Conservation (phyloP, 2,888 invertebrate genomes). For the Scotopteryx bipunctaria region DNA sequence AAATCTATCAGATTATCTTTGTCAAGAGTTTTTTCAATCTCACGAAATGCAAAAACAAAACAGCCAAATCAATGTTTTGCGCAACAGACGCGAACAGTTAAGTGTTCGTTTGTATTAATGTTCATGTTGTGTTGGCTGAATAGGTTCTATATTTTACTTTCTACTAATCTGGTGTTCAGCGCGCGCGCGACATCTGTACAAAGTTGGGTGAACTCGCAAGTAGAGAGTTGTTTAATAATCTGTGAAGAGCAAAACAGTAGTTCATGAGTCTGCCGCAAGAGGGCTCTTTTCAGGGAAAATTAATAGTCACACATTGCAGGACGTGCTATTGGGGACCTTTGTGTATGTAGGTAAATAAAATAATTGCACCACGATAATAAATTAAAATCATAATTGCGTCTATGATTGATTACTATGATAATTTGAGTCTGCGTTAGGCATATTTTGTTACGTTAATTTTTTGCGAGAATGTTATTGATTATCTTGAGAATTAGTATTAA, state of each 20-base stretch:
- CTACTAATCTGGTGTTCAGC: background rate
- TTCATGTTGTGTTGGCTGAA: too few relatives aligned
- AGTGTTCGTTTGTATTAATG: too few relatives aligned
- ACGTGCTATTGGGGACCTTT: background rate
- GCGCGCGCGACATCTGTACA: slow-evolving; percentile 18
- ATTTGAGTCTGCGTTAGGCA: too few relatives aligned
- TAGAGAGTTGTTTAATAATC: background rate
- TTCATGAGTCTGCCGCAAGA: slow-evolving; percentile 17
- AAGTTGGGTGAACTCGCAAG: slow-evolving; percentile 7
- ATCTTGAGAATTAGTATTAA: slow-evolving; percentile 2
- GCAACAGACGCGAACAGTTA: too few relatives aligned
- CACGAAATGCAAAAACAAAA: too few relatives aligned
- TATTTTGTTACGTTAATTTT: background rate
- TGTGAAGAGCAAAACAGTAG: background rate
- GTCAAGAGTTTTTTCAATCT: too few relatives aligned
- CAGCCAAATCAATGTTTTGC: too few relatives aligned
- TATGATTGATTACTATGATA: too few relatives aligned
- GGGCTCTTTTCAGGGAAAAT: slow-evolving; percentile 7
- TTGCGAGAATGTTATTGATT: background rate
- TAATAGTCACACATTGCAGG: background rate
- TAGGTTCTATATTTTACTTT: background rate
- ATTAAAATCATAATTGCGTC: slow-evolving; percentile 7
- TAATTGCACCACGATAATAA: background rate
- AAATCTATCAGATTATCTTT: too few relatives aligned
- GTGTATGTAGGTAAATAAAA: background rate